Base-by-base conservation (phyloP, 2,797 vertebrate species). In the Numenius phaeopus region DNA sequence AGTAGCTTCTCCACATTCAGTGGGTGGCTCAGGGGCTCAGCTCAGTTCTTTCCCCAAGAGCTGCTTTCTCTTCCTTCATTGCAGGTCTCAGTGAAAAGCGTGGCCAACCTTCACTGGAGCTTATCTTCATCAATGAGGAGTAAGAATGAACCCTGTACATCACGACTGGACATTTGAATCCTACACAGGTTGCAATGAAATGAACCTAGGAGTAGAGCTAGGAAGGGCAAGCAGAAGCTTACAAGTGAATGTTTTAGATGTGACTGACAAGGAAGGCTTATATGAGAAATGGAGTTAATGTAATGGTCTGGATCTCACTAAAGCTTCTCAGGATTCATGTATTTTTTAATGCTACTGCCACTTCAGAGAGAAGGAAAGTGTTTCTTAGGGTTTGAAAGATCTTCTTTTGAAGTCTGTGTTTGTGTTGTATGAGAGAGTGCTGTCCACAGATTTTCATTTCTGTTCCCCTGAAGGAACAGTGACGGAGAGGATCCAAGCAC, bases 121-220 rank as follows among this genome's bases (percentile, higher is more conserved):
- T 99, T 83, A 98, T 99, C 83, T 99, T 99, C 95, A 98, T 97
- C 94, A 99, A 98, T 87, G 98, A 99, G 98, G 98, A 98, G 99
- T 99, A 98, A 97, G 98, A 97, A 90, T 65, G 94, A 96, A 44
- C 82, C 80, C 91, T 95, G 96, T 97, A 91, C 96, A 95, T 82
- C 96, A 87, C 76, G 87, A 96, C 96, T 76, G 97, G 94, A 97
- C 89, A 97, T 96, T 96, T 97, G 97, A 98, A 73, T 93, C 92
- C 89, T 90, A 55, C 94, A 78, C 91, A 97, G 96, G 90, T 96
- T 94, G 91, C 94, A 95, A 78, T 89, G 81, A 96, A n/a, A 96
- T 90, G 81, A 96, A 90, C 26, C 32, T 79, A 97, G 83, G 70
- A 97, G 14, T 57, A 94, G 96, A 75, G 89, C 13, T 85, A 97